Evolutionary conservation across 2,888 invertebrate species (phyloP).

Genomic region (Philonicus albiceps): DNA sequence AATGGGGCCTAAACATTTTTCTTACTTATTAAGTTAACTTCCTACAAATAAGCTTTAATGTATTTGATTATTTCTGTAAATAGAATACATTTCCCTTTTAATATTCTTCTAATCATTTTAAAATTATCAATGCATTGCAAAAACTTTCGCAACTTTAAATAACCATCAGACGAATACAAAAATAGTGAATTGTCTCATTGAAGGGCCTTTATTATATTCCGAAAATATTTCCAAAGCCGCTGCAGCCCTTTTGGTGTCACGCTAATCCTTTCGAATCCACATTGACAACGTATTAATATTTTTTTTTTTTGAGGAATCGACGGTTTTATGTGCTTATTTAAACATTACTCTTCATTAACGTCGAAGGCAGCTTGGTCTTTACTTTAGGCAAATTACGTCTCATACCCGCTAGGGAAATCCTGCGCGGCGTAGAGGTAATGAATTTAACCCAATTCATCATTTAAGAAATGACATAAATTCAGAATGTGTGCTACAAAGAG

Average conservation of each 20-base stretch:
- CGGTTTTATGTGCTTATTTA: neutral
- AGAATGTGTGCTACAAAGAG: neutral
- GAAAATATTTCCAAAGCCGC: neutral
- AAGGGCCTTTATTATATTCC: neutral
- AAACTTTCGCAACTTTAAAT: too few relatives aligned
- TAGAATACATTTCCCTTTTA: too few relatives aligned
- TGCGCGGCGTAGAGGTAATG: neutral
- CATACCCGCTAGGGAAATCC: neutral
- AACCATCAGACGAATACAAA: neutral
- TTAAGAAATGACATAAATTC: slow-evolving; percentile 17
- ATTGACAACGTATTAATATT: neutral
- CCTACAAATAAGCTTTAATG: too few relatives aligned
- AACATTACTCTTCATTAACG: slow-evolving; percentile 10
- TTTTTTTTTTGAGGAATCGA: neutral
- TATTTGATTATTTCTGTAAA: too few relatives aligned
- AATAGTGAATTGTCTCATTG: neutral
- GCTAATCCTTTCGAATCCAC: neutral
- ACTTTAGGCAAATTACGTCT: neutral
- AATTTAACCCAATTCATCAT: slow-evolving; percentile 33
- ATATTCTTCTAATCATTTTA: too few relatives aligned
- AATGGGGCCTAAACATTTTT: too few relatives aligned
- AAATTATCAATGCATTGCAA: too few relatives aligned
- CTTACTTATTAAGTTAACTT: too few relatives aligned
- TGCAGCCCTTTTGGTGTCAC: neutral
- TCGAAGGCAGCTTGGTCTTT: neutral